Base-by-base conservation (phyloP, 2,797 vertebrate genomes). In the Scolopax rusticola region DNA sequence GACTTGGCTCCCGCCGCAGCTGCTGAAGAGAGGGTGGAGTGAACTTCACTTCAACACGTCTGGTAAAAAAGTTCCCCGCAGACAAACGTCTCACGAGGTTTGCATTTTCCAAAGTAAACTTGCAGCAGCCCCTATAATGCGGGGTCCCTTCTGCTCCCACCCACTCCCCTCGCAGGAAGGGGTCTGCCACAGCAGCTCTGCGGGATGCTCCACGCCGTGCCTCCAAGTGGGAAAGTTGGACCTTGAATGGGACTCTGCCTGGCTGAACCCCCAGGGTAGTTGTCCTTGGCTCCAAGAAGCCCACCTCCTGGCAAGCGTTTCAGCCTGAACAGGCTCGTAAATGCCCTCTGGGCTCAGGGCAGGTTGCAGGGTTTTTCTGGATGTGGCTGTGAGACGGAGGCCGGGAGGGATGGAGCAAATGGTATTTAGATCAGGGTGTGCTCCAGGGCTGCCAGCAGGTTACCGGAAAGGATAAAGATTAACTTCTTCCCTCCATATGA, bases 71-170 rank as follows among this genome's bases (percentile, higher is more conserved):
- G 83, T 93, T 95, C 70, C 86, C 79, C 50, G 21, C 84, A 97
- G 82, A 92, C 68, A 75, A 75, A 54, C 13, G 77, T 64, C 91
- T 85, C 86, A 60, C 4, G 33, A 86, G 48, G 23, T 9, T 51
- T 91, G 30, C 78, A 84, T 93, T 93, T 94, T 87, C 78, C 84
- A 94, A 88, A 88, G 59, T 79, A 90, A 95, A 89, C 87, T 90
- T 88, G 79, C 20, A 83, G 87, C 84, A 90, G 84, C 76, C 56
- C 1, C 1, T 48, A 63, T 4, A 80, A 77, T 41, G 87, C 60
- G 47, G 70, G 54, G 64, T 68, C 64, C 60, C 59, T 71, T 80
- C 78, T 76, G 53, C 73, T 54, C 57, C 36, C 1, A 2, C 11
- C 60, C 24, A 6, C 64, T 73, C 40, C 83, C 57, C 43, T 30